These are phyloP conservation scores for Porites lobata DNA, from an alignment of 92 coral and sea anemone species.

Conservation along the genomic window DNA sequence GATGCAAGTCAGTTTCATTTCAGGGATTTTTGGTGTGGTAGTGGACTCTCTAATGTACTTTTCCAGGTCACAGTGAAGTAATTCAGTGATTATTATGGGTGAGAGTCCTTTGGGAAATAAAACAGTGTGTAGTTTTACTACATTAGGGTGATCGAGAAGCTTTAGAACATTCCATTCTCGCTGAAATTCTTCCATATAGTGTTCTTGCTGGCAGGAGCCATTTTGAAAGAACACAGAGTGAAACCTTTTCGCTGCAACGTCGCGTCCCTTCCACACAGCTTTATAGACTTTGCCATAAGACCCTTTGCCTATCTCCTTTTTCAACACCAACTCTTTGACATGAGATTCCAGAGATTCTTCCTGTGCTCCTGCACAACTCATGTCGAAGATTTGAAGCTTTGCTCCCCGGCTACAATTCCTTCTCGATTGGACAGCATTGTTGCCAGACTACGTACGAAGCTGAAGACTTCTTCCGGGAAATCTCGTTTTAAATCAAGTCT, in stretches of 20 bases:
- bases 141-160: constrained; percentile 77
- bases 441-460: too few species aligned
- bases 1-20: constrained; percentile 46
- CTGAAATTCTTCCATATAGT: constrained; percentile 54
- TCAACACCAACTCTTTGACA: constrained; percentile 13
- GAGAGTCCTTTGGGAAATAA: constrained; percentile 64
- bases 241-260: constrained; percentile 83
- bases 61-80: constrained; percentile 79
- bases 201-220: constrained; percentile 58
- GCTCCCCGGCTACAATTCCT: background rate
- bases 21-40: constrained; percentile 68
- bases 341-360: constrained; percentile 43
- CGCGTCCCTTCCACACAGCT: constrained; percentile 70
- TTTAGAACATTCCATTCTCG: constrained; percentile 79
- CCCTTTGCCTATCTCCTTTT: constrained; percentile 72
- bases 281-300: constrained; percentile 81
- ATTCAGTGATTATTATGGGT: constrained; percentile 85
- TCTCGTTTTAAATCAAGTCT: too few species aligned
- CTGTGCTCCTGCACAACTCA: background rate
- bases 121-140: constrained; percentile 75
- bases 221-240: constrained; percentile 61
- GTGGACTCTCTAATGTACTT: constrained; percentile 59
- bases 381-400: background rate
- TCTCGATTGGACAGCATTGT: background rate
- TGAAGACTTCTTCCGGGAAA: constrained; percentile 8